Conservation (phyloP, 2,797 vertebrate genomes). For the Acrossocheilus fasciatus region DNA sequence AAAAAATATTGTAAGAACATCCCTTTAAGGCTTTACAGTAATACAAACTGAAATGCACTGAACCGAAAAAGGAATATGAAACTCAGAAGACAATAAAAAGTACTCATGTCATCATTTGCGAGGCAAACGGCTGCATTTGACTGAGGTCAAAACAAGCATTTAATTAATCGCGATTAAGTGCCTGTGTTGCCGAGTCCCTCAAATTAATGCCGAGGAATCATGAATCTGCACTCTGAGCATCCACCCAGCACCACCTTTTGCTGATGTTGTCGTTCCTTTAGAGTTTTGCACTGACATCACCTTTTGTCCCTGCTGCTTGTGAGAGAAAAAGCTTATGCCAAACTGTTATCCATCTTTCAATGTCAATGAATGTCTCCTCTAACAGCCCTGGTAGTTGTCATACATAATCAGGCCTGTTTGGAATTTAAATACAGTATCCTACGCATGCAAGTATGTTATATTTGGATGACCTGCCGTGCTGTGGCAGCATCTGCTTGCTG, state of each 20-base stretch:
- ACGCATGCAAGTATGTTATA: conserved; percentile 50
- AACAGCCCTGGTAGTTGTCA: conserved; percentile 38
- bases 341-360: conserved; percentile 55
- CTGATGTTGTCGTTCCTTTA: conserved; percentile 56
- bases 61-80: conserved; percentile 25
- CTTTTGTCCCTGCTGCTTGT: conserved; percentile 56
- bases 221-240: conserved; percentile 58
- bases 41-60: conserved; percentile 32
- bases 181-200: conserved; percentile 46
- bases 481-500: conserved; percentile 43
- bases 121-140: conserved; percentile 48
- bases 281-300: conserved; percentile 56
- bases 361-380: conserved; percentile 48
- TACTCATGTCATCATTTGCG: conserved; percentile 36
- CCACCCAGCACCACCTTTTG: conserved; percentile 56
- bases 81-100: conserved; percentile 14
- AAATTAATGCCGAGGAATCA: conserved; percentile 43
- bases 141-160: conserved; percentile 49
- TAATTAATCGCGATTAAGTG: conserved; percentile 55
- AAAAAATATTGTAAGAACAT: conserved; percentile 36
- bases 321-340: conserved; percentile 53
- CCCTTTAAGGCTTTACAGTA: conserved; percentile 53
- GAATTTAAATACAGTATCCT: conserved; percentile 42
- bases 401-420: conserved; percentile 34
- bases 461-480: conserved; percentile 50